Evolutionary conservation across 2,888 invertebrate genomes (phyloP), one percentile per base, ranked within the genome.

Genomic region (Andrena hattorfiana): DNA sequence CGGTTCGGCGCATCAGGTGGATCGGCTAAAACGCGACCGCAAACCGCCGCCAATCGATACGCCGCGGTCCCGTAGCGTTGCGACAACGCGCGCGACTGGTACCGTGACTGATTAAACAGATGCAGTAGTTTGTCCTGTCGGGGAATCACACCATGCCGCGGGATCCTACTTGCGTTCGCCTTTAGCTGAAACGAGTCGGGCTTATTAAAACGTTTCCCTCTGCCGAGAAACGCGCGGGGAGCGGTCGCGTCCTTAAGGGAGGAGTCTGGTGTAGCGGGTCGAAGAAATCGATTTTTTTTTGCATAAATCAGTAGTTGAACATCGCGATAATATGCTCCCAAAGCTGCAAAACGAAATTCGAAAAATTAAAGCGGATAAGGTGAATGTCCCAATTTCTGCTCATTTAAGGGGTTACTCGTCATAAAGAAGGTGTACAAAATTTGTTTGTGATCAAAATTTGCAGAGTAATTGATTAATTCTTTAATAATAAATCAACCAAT

Each of bases 11-110:
- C 79, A 68, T 79, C 84, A 70, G 79, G 76, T 74, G 79, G 63
- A 77, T 51, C 80, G 23, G 42, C 32, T 70, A 56, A 74, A 80
- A 67, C 64, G 68, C 74, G 71, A 82, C 72, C 75, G 72, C 78
- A 72, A 66, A 82, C 73, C 84, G 49, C 70, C 35, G 77, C 32
- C 76, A 66, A 78, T 82, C 73, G 82, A 83, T 76, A 74, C 60
- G 26, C 59, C 56, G 56, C 26, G 16, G 4, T 60, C 1, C 64
- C 49, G 69, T 64, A 23, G 51, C 35, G 4, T 54, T 16, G 66
- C 48, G 67, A 71, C 69, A 69, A 56, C 35, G 32, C 42, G 35
- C 54, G 26, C 30, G 67, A 8, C 69, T 42, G 63, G 54, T 48
- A 68, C 69, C 73, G 23, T 8, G 49, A 42, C 48, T 5, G 71